A percentile compares a stretch with the other conserved stretches of the same genome.
phyloP scores from a whole-genome alignment of 2,113 vertebrate species.

The Mystacornis crossleyi region DNA sequence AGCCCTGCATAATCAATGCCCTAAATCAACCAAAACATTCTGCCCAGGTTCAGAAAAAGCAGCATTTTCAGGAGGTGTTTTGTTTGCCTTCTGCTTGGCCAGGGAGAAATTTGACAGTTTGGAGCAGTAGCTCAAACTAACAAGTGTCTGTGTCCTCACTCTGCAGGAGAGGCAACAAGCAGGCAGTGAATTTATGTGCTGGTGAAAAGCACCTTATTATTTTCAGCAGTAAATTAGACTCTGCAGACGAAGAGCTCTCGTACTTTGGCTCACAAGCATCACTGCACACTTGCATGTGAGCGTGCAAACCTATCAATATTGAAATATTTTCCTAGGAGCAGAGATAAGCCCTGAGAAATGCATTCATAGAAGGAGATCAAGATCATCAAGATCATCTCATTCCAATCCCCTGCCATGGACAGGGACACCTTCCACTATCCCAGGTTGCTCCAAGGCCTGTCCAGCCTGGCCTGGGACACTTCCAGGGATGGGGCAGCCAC shows the following conservation, averaged over 20 bases:
- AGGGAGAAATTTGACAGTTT: neutral
- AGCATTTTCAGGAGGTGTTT: neutral
- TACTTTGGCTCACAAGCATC: neutral
- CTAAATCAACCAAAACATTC: conserved; percentile 3
- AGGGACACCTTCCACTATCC: accelerated
- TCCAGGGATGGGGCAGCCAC: neutral
- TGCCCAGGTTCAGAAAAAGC: neutral
- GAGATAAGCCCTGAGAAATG: neutral
- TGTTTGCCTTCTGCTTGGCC: neutral
- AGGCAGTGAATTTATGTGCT: conserved; percentile 5
- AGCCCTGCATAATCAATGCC: conserved; percentile 1
- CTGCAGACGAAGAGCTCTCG: neutral
- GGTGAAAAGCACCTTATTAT: conserved; percentile 23
- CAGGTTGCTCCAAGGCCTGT: neutral
- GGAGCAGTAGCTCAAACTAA: conserved; percentile 36
- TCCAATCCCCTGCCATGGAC: neutral
- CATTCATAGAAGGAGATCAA: neutral
- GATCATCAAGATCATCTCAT: neutral
- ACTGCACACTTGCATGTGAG: neutral
- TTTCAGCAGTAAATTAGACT: conserved; percentile 30
- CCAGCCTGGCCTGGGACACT: neutral
- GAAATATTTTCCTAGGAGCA: neutral
- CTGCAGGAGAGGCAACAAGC: neutral
- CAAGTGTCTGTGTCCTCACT: conserved; percentile 21
- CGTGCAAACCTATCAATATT: accelerated